Evolutionary conservation across 2,888 invertebrate genomes (phyloP), one percentile per base, ranked within the genome.

Genomic region (Calameuta pallipes): DNA sequence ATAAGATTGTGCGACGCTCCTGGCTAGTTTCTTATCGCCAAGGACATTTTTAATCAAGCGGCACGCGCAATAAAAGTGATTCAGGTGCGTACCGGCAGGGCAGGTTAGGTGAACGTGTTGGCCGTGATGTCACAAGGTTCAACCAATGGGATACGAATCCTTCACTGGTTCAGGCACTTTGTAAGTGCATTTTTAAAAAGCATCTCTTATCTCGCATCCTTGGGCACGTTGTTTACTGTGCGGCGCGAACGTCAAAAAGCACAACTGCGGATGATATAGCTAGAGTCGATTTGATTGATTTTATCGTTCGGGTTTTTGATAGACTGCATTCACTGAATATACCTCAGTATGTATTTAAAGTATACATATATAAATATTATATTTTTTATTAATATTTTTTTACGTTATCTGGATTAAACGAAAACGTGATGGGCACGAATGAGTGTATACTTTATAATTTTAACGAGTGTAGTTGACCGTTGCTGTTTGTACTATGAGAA

Each of bases 61-160:
- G 82, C 82, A 82, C 85, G 82, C 85, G 84, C 78, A 80, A 78
- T 79, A 74, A 80, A 75, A 77, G 69, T 30, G 73, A 68, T 77
- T 70, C 11, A 75, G 36, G 69, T 76, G 82, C 79, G 78, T 80
- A 88, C 88, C 87, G 88, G 87, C 83, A 83, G 83, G 75, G 82
- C 84, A 86, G 87, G 87, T 87, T 87, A 87, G 85, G 83, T 86
- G 82, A 79, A 76, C 68, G 75, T 76, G 76, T 74, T 30, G 36
- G 68, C 73, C 69, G 41, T 78, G 75, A 56, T 56, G 56, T 56
- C 56, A 78, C 78, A 56, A 70, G n/a, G 75, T 30, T 35, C 68
- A 30, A 35, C 78, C 78, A 78, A 78, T 78, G 36, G 36, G 76
- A 73, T 34, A 4, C 68, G 4, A 56, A 68, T 73, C 73, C 78